These are phyloP conservation scores for Drosophila ezoana DNA, from an alignment of 2,888 invertebrate species.

Conservation along the genomic window DNA sequence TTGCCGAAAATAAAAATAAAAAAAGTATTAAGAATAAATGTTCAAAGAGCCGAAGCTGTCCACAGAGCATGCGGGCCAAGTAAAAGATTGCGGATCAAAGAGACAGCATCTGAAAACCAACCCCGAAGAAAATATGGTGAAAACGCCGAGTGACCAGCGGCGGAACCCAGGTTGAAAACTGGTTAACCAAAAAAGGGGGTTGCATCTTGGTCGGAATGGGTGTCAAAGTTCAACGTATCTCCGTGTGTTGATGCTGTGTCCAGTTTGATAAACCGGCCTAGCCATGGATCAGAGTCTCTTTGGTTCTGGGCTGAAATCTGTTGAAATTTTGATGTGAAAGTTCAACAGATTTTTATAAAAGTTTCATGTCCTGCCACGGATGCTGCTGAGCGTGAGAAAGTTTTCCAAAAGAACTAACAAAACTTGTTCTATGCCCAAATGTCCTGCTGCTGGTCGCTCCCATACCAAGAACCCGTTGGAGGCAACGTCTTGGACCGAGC, in stretches of 20 bases:
- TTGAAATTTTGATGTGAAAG: conserved; percentile 80
- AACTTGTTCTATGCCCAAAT: conserved; percentile 63
- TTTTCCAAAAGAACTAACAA: conserved; percentile 35
- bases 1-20: conserved; percentile 57
- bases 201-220: conserved; percentile 74
- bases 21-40: conserved; percentile 11
- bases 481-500: conserved; percentile 27
- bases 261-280: conserved; percentile 75
- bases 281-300: conserved; percentile 25
- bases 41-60: conserved; percentile 10
- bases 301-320: conserved; percentile 65
- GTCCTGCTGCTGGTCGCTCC: conserved; percentile 53
- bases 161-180: conserved; percentile 47
- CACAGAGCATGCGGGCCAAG: conserved; percentile 64
- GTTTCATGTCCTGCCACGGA: conserved; percentile 71
- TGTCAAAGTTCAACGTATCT: conserved; percentile 73
- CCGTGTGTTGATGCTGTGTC: conserved; percentile 68
- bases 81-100: conserved; percentile 59
- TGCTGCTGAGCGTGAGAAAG: conserved; percentile 76
- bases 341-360: conserved; percentile 74
- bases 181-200: conserved; percentile 57
- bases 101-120: conserved; percentile 50
- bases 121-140: conserved; percentile 31
- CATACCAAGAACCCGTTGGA: conserved; percentile 35
- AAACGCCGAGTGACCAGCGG: conserved; percentile 56